phyloP scores from a whole-genome alignment of 2,113 vertebrate genomes.

The Pedetes capensis region DNA sequence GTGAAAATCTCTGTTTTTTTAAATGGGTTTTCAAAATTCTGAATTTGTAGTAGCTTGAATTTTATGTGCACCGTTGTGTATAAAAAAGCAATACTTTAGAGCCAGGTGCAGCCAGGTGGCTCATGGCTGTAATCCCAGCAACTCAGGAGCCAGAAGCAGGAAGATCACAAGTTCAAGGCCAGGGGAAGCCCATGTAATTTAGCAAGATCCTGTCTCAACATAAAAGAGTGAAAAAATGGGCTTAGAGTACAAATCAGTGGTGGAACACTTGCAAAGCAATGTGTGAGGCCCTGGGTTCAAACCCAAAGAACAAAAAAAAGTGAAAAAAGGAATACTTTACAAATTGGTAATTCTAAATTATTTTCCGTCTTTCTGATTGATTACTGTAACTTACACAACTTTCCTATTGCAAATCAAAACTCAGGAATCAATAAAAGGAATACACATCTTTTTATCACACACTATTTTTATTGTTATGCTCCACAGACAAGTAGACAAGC shows the following conservation, averaged over 20 bases:
- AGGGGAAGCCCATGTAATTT: too few relatives aligned
- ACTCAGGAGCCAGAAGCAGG: too few relatives aligned
- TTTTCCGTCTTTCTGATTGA: slow-evolving; percentile 81
- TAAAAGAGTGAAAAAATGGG: too few relatives aligned
- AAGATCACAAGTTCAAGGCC: too few relatives aligned
- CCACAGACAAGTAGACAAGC: slow-evolving; percentile 35
- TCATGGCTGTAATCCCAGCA: too few relatives aligned
- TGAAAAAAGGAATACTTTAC: slow-evolving; percentile 84
- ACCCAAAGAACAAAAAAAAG: too few relatives aligned
- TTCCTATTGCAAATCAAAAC: slow-evolving; percentile 66
- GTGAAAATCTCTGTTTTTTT: slow-evolving; percentile 77
- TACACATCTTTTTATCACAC: slow-evolving; percentile 61
- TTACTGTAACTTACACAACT: slow-evolving; percentile 75
- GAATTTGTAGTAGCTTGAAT: slow-evolving; percentile 75
- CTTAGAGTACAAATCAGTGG: too few relatives aligned
- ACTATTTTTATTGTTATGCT: slow-evolving; percentile 44
- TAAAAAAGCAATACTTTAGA: slow-evolving; percentile 83
- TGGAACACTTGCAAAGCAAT: too few relatives aligned
- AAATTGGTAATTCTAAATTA: slow-evolving; percentile 80
- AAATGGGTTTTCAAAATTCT: slow-evolving; percentile 76
- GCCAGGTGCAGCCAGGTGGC: too few relatives aligned
- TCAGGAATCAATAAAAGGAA: slow-evolving; percentile 26
- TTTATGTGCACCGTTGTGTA: slow-evolving; percentile 77
- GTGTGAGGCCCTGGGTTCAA: too few relatives aligned
- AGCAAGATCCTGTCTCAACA: too few relatives aligned